Percentiles rank a stretch among this genome's conserved stretches.
phyloP scores from a whole-genome alignment of 35 echinoderm and acorn worm genomes.

The Chiridota heheva region DNA sequence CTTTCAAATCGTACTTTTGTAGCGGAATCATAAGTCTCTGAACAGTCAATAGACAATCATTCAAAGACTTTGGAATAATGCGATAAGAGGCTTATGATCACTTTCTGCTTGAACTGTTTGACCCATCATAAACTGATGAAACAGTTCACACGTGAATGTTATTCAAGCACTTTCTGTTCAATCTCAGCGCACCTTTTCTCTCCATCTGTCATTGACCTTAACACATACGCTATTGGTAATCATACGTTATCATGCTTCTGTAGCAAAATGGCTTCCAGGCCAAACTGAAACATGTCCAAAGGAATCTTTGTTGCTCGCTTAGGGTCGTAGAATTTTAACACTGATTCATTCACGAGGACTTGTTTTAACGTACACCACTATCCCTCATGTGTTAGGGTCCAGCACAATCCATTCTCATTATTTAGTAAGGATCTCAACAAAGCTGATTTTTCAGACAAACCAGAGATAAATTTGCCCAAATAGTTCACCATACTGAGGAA shows the following conservation, averaged over 20 bases:
- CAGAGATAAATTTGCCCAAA: constrained; percentile 39
- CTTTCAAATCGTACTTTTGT: background rate
- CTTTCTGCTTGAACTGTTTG: constrained; percentile 13
- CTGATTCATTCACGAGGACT: background rate
- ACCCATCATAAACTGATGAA: constrained; percentile 50
- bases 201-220: constrained; percentile 31
- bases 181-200: constrained; percentile 41
- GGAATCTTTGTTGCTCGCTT: background rate
- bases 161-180: constrained; percentile 23
- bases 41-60: constrained; percentile 5
- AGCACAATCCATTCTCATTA: background rate
- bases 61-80: constrained; percentile 20
- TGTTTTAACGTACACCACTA: background rate
- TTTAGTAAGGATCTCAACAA: background rate
- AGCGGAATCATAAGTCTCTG: background rate
- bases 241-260: constrained; percentile 20
- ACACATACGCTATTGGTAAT: constrained; percentile 19
- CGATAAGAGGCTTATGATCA: constrained; percentile 34
- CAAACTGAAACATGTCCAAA: too few species aligned
- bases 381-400: background rate
- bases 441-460: constrained; percentile 27
- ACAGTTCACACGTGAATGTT: constrained; percentile 36
- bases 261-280: constrained; percentile 19
- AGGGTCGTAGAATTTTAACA: constrained; percentile 23
- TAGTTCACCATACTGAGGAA: constrained; percentile 49